These are phyloP conservation scores for Tiliqua scincoides DNA, from an alignment of 2,113 vertebrate species.

Conservation along the genomic window DNA sequence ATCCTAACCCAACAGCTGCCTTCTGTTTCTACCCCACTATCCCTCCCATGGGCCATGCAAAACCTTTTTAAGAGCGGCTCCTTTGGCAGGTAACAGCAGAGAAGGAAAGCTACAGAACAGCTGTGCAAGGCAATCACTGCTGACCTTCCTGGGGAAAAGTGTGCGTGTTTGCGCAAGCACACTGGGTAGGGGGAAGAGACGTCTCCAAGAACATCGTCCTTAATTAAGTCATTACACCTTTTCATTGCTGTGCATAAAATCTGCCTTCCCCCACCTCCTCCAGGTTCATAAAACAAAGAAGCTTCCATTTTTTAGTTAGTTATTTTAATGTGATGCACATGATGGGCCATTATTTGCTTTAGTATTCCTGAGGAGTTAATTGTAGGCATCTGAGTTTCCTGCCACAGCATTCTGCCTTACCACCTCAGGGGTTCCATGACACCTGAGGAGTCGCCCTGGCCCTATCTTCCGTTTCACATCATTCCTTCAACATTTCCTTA, in stretches of 20 bases:
- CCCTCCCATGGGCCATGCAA: neutral
- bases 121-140: neutral
- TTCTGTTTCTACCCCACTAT: neutral
- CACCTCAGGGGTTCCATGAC: constrained; percentile 8
- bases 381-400: constrained; percentile 2
- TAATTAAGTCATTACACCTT: constrained; percentile 9
- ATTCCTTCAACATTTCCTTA: neutral
- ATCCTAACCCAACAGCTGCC: neutral
- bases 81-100: neutral
- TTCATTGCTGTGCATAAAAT: constrained; percentile 13
- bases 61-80: neutral
- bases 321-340: constrained; percentile 28
- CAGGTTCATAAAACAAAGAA: constrained; percentile 8
- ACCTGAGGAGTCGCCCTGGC: neutral
- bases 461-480: neutral
- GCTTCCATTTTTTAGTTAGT: neutral
- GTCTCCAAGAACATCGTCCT: neutral
- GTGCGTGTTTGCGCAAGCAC: too few relatives aligned
- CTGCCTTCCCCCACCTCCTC: neutral
- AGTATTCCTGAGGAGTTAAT: constrained; percentile 7
- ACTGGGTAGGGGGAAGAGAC: neutral
- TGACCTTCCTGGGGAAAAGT: neutral
- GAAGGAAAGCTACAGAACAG: neutral
- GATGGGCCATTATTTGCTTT: neutral
- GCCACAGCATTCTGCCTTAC: neutral